A percentile compares a stretch with the other conserved stretches of the same genome.
These are phyloP conservation scores for Armadillidium nasatum DNA, from an alignment of 1,140 invertebrate genomes.

Conservation along the genomic window DNA sequence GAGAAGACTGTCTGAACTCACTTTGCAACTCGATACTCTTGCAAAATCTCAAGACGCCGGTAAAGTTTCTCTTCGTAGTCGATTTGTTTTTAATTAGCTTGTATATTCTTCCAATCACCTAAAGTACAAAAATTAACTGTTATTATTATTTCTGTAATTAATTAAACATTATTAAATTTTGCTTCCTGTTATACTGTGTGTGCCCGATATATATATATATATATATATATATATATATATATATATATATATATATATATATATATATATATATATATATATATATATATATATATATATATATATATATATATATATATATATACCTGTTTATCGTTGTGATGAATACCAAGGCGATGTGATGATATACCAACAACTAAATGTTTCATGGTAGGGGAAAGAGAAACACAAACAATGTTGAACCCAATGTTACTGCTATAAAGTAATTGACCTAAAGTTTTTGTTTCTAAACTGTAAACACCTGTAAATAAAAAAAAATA, in stretches of 20 bases:
- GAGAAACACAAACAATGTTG: conserved; percentile 64
- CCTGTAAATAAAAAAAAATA: conserved; percentile 59
- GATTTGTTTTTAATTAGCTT: conserved; percentile 46
- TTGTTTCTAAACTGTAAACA: conserved; percentile 70
- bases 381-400: conserved; percentile 71
- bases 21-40: conserved; percentile 33
- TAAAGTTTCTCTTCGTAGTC: conserved; percentile 17
- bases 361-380: conserved; percentile 72
- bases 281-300: no score
- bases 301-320: no score
- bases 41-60: conserved; percentile 20
- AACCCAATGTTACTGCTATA: conserved; percentile 33
- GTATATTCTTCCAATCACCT: conserved; percentile 63
- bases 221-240: no score
- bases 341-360: conserved; percentile 51
- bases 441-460: conserved; percentile 67
- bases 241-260: no score
- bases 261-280: no score
- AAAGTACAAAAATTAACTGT: conserved; percentile 49
- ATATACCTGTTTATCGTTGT: no score
- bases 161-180: no score
- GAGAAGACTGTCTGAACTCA: conserved; percentile 52
- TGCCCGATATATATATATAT: no score
- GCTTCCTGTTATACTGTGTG: no score
- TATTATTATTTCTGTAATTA: no score